phyloP scores from a whole-genome alignment of 1,140 invertebrate species.

The Mamestra configurata region DNA sequence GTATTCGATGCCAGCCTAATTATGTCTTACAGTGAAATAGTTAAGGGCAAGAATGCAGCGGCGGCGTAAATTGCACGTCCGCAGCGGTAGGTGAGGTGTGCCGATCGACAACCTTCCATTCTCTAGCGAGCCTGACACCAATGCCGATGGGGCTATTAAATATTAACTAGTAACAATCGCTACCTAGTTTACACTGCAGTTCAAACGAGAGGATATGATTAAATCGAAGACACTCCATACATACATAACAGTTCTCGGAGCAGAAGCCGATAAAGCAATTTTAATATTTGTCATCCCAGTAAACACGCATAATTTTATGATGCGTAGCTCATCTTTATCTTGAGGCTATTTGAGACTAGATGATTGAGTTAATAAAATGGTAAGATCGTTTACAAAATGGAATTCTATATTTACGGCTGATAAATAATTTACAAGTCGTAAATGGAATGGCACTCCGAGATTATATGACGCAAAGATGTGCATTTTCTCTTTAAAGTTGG shows the following conservation, averaged over 20 bases:
- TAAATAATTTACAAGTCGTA: conserved; percentile 76
- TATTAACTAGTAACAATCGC: conserved; percentile 74
- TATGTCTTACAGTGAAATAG: conserved; percentile 67
- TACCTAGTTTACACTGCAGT: conserved; percentile 52
- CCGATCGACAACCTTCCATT: conserved; percentile 83
- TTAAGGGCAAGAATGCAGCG: conserved; percentile 71
- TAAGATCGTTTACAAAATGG: conserved; percentile 59
- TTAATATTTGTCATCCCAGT: conserved; percentile 33
- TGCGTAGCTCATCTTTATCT: not conserved
- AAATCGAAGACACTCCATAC: conserved; percentile 40
- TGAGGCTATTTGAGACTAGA: not conserved
- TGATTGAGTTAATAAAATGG: conserved; percentile 33
- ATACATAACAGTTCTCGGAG: conserved; percentile 17
- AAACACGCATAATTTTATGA: conserved; percentile 39
- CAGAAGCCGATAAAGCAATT: conserved; percentile 41
- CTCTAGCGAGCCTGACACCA: conserved; percentile 71
- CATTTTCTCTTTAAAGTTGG: conserved; percentile 57
- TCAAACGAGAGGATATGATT: conserved; percentile 50
- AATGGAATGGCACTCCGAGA: conserved; percentile 63
- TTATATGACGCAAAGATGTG: conserved; percentile 31
- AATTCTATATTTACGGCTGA: conserved; percentile 69
- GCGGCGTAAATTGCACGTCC: conserved; percentile 66
- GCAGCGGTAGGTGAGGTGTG: conserved; percentile 69
- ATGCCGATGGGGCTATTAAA: conserved; percentile 80
- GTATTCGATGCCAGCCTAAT: conserved; percentile 67